Percentiles rank a stretch among this genome's conserved stretches.
Evolutionary conservation across 2,113 vertebrate species (phyloP).

Genomic region (Oncorhynchus keta): DNA sequence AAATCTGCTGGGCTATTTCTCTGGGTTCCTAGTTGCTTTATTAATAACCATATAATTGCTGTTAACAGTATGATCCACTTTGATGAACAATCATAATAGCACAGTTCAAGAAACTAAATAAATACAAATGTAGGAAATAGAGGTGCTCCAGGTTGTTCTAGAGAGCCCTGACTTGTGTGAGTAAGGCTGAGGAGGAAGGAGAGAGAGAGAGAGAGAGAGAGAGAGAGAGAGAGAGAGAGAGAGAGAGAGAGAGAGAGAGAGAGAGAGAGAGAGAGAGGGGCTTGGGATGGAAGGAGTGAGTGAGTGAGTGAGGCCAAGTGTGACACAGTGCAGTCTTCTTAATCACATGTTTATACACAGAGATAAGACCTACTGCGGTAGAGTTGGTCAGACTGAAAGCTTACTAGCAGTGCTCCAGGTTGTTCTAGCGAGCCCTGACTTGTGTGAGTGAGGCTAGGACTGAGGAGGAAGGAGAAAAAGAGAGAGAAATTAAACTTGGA

Average conservation of each 20-base stretch:
- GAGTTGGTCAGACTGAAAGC: not conserved
- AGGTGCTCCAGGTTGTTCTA: constrained; percentile 28
- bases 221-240: no score
- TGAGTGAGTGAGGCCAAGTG: not conserved
- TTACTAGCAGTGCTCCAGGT: constrained; percentile 12
- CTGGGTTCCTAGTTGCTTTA: no score
- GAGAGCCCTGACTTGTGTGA: constrained; percentile 54
- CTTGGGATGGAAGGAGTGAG: not conserved
- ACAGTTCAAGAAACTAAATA: no score
- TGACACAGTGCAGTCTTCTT: no score
- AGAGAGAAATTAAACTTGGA: constrained; percentile 6
- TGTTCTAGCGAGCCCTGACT: constrained; percentile 50
- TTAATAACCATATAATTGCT: no score
- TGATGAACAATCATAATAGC: no score
- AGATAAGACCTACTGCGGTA: no score
- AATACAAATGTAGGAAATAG: not conserved
- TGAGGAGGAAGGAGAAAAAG: not conserved
- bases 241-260: no score
- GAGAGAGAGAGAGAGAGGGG: no score
- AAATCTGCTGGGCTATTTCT: not conserved
- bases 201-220: no score
- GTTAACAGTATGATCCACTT: no score
- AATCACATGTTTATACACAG: no score
- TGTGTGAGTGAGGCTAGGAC: constrained; percentile 14
- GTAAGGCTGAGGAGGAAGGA: not conserved